Evolutionary conservation across 1,140 invertebrate genomes (phyloP).

Genomic region (Diachasmimorpha longicaudata): DNA sequence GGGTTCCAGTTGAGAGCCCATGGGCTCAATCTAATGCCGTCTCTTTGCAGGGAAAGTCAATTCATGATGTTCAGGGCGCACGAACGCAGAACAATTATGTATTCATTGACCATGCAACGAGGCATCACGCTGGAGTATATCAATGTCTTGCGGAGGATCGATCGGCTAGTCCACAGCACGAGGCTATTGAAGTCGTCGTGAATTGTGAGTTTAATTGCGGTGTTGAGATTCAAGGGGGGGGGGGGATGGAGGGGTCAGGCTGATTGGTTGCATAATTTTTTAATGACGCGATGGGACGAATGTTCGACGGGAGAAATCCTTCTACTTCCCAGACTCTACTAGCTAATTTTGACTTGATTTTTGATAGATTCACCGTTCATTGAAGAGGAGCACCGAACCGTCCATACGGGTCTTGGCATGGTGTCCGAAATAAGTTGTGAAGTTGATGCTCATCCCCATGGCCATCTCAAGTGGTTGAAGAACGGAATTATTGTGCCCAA

Average conservation of each 20-base stretch:
- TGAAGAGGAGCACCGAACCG: conserved; percentile 52
- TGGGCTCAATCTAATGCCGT: conserved; percentile 10
- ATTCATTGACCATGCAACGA: conserved; percentile 43
- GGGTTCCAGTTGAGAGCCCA: background rate
- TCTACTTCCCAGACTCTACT: background rate
- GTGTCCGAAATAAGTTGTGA: conserved; percentile 61
- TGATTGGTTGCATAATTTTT: no score
- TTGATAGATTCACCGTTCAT: conserved; percentile 59
- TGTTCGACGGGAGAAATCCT: background rate
- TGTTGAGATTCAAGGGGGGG: no score
- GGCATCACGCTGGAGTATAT: conserved; percentile 42
- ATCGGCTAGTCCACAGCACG: conserved; percentile 25
- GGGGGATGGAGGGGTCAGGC: no score
- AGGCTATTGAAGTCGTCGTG: conserved; percentile 38
- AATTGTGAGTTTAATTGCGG: conserved; percentile 37
- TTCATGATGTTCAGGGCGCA: conserved; percentile 21
- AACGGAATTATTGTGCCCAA: conserved; percentile 26
- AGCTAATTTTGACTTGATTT: no score
- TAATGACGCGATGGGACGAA: no score
- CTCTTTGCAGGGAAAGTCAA: conserved; percentile 36
- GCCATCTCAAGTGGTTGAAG: conserved; percentile 51
- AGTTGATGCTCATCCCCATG: conserved; percentile 60
- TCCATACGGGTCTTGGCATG: conserved; percentile 59
- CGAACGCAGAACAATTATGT: conserved; percentile 29
- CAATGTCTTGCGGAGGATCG: conserved; percentile 47